These are phyloP conservation scores for Reticulitermes speratus DNA, from an alignment of 1,140 invertebrate genomes.

Conservation along the genomic window DNA sequence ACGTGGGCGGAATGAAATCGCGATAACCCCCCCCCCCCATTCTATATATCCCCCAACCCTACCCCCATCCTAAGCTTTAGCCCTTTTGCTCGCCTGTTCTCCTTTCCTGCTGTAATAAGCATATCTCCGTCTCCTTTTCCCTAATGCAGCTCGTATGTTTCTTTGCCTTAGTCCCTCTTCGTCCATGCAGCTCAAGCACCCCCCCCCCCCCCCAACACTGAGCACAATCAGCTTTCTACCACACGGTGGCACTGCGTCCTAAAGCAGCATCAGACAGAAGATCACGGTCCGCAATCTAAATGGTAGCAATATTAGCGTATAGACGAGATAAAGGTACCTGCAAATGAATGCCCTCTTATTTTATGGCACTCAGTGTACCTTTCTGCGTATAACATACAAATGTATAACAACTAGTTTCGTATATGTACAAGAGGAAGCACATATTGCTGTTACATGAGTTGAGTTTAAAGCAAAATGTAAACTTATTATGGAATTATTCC, in stretches of 20 bases:
- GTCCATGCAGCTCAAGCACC: background rate
- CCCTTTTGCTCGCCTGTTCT: background rate
- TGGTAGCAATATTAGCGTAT: slow-evolving; percentile 28
- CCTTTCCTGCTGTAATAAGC: slow-evolving; percentile 20
- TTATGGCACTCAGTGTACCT: background rate
- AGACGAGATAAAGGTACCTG: slow-evolving; percentile 26
- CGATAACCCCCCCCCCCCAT: slow-evolving; percentile 25
- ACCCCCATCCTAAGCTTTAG: background rate
- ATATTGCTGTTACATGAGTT: background rate
- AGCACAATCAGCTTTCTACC: slow-evolving; percentile 23
- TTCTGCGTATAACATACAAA: background rate
- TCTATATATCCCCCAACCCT: background rate
- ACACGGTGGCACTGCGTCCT: background rate
- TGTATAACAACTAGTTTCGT: background rate
- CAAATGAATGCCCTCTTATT: slow-evolving; percentile 9
- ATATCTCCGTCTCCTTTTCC: background rate
- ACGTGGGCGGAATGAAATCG: slow-evolving; percentile 33
- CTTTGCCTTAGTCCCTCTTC: slow-evolving; percentile 19
- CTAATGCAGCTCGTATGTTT: background rate
- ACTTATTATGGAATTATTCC: background rate
- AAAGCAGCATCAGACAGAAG: slow-evolving; percentile 20
- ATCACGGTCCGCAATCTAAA: slow-evolving; percentile 26
- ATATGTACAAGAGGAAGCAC: background rate
- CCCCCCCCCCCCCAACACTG: background rate
- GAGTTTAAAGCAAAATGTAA: background rate